phyloP scores from a whole-genome alignment of 2,888 invertebrate genomes.

The Caenorhabditis becei region DNA sequence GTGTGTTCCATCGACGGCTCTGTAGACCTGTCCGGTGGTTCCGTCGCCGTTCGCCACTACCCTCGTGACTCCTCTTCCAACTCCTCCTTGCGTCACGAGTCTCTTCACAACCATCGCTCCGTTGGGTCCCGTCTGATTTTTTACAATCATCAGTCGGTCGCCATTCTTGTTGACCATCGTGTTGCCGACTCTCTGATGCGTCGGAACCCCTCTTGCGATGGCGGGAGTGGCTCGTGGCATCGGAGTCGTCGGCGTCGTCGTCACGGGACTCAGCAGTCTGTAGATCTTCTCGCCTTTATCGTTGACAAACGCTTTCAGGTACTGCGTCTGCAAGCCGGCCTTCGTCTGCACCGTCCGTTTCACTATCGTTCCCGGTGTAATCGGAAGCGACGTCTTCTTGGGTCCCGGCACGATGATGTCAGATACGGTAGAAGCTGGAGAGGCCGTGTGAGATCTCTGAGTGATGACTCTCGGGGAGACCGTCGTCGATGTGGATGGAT shows the following conservation, averaged over 20 bases:
- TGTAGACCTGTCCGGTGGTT: constrained; percentile 18
- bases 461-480: constrained; percentile 35
- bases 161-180: constrained; percentile 41
- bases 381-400: constrained; percentile 16
- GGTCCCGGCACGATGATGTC: constrained; percentile 5
- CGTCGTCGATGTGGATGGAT: constrained; percentile 37
- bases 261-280: constrained; percentile 23
- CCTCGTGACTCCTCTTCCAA: not conserved
- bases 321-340: constrained; percentile 63
- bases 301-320: constrained; percentile 59
- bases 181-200: constrained; percentile 1
- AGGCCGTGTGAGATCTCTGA: constrained; percentile 40
- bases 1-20: constrained; percentile 10
- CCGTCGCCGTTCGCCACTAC: too few species aligned
- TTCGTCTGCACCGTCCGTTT: constrained; percentile 63
- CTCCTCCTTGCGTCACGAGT: constrained; percentile 1
- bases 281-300: constrained; percentile 53
- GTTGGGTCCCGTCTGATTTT: constrained; percentile 39
- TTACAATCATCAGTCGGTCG: constrained; percentile 34
- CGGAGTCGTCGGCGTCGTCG: constrained; percentile 8
- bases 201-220: not conserved
- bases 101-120: constrained; percentile 37
- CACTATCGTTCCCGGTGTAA: constrained; percentile 46
- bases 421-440: constrained; percentile 51
- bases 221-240: not conserved